Evolutionary conservation across 53 echinoderm and acorn worm species (phyloP), one percentile per base, ranked within the genome.

Genomic region (Temnopleurus reevesii): DNA sequence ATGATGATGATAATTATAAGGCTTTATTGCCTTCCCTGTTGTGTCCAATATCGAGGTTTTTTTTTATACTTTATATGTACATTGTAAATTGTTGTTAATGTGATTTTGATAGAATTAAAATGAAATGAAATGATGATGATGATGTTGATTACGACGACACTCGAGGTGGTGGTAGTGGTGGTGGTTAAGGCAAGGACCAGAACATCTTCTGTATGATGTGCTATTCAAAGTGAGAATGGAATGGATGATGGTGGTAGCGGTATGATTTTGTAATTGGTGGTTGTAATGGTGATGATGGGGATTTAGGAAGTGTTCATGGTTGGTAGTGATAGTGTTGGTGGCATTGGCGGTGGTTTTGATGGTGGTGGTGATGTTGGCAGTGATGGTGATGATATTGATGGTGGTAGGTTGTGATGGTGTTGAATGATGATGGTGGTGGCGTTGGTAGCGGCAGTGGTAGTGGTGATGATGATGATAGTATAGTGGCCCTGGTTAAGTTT

Each of bases 171-270:
- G 53, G 1, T 81, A 13, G 13, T 81, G 29, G 9, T 28, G 53
- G 23, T 82, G 80, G 0, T 77, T 41, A n/a, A n/a, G n/a, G n/a
- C n/a, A 90, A 91, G 28, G 95, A n/a, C n/a, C n/a, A n/a, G n/a
- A n/a, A n/a, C n/a, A n/a, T n/a, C n/a, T n/a, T n/a, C n/a, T n/a
- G n/a, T n/a, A 45, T 43, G 77, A 25, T 77, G 44, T n/a, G n/a
- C n/a, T n/a, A n/a, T n/a, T n/a, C n/a, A n/a, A 92, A 93, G 96
- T 96, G 89, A 59, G 92, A 15, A 8, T 51, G 64, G 64, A 12
- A 12, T 63, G 21, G 76, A 2, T 76, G 76, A 23, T 44, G 44
- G 19, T 43, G 9, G 13, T 76, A 21, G 31, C 19, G n/a, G 4
- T 63, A 2, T 64, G 64, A 31, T 64, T 28, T 15, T 30, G 33